Evolutionary conservation across 1,140 invertebrate genomes (phyloP), one percentile per base, ranked within the genome.

Genomic region (Drosophila auraria): DNA sequence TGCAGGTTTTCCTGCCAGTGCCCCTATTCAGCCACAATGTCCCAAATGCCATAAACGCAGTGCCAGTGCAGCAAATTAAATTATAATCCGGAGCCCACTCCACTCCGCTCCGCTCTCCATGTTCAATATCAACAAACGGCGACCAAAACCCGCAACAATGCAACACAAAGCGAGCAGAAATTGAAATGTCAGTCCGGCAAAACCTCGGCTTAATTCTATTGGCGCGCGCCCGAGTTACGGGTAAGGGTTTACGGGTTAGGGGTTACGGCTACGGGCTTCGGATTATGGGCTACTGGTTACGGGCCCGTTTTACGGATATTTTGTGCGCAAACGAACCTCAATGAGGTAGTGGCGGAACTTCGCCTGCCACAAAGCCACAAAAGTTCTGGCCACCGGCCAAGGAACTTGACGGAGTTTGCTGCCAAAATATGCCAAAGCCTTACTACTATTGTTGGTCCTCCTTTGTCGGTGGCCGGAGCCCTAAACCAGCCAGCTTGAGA

Each of bases 341-440:
- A 64, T 77, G 73, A 36, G 54, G 62, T 78, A 54, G 58, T 40
- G 44, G 66, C 58, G 61, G 42, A 69, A 56, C 69, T 75, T 74
- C 54, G 63, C 53, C 61, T 82, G 70, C 81, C 54, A 76, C 79
- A 87, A 83, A 87, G 84, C 81, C 84, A 45, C 68, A 80, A 89
- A 83, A 72, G 54, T 83, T 78, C 87, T 87, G 84, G 84, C 84
- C 69, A 51, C 17, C 64, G 57, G 84, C 84, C 84, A 90, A 72
- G 30, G 36, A 77, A 90, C 73, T 90, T 84, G 84, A 90, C 77
- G 75, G 72, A 90, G 86, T 84, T 79, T 64, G 47, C 82, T 81
- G 78, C 83, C 74, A 66, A 82, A 83, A 82, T 84, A 84, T 73
- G 74, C 65, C 69, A 78, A 50, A 70, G 62, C 68, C 68, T 25